Conservation (phyloP, 2,888 invertebrate genomes). For the Sphaeridia pumilis region DNA sequence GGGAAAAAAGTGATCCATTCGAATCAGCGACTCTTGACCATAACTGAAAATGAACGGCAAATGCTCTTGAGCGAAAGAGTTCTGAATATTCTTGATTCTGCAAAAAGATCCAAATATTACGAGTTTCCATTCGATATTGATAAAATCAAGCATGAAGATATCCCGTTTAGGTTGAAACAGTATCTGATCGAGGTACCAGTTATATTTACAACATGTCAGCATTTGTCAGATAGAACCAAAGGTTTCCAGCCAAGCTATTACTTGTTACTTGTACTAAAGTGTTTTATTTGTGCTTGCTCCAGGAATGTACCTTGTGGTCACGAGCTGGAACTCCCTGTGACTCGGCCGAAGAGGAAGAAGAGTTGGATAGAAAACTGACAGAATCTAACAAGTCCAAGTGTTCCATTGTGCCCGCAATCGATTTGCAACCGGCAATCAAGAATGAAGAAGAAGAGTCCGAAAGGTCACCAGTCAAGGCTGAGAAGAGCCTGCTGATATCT, state of each 20-base stretch:
- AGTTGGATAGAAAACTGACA: not conserved
- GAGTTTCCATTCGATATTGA: slow-evolving; percentile 17
- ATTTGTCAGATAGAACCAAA: not conserved
- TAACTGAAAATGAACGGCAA: slow-evolving; percentile 16
- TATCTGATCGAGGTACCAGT: slow-evolving; percentile 16
- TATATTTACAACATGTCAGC: not conserved
- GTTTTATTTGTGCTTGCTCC: not conserved
- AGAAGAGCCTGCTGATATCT: not conserved
- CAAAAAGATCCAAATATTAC: slow-evolving; percentile 1
- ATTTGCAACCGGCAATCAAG: not conserved
- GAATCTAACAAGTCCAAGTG: not conserved
- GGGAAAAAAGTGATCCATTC: slow-evolving; percentile 7
- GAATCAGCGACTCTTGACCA: slow-evolving; percentile 6
- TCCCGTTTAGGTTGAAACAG: slow-evolving; percentile 16
- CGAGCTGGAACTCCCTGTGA: not conserved
- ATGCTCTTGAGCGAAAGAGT: slow-evolving; percentile 23
- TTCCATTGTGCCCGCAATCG: not conserved
- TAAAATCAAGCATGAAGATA: not conserved
- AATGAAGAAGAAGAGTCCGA: not conserved
- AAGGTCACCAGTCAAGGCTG: not conserved
- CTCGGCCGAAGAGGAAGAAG: not conserved
- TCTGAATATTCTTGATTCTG: slow-evolving; percentile 20
- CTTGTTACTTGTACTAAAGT: not conserved
- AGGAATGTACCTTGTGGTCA: not conserved
- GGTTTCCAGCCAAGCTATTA: not conserved